A percentile compares a stretch with the other conserved stretches of the same genome.
Conservation (phyloP, 2,113 vertebrate species). For the Parus major region DNA sequence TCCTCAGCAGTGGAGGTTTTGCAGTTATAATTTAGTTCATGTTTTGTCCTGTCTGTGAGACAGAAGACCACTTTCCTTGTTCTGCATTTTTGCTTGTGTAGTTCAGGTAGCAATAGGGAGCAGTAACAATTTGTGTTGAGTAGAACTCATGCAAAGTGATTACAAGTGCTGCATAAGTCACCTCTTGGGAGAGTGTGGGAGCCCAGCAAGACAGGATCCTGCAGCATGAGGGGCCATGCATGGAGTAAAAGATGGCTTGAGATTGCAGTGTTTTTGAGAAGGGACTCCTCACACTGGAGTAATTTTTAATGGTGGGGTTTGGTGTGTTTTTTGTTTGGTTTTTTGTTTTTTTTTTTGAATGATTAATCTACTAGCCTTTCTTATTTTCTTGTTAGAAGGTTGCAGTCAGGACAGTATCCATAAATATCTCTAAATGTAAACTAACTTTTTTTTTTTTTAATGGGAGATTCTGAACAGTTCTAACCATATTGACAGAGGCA, state of each 20-base stretch:
- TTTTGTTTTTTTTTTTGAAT: neutral
- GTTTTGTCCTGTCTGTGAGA: neutral
- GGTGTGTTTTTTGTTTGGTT: neutral
- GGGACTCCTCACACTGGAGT: too few relatives aligned
- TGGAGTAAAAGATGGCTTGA: too few relatives aligned
- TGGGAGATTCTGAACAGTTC: neutral
- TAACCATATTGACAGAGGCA: neutral
- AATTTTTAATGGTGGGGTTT: neutral
- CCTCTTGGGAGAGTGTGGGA: neutral
- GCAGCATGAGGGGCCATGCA: rapidly evolving
- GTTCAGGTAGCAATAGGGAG: neutral
- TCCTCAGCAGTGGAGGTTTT: neutral
- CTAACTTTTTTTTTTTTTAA: neutral
- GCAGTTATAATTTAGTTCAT: neutral
- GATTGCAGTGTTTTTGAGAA: neutral
- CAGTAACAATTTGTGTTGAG: neutral
- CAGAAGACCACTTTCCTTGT: neutral
- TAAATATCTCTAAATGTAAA: neutral
- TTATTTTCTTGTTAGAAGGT: neutral
- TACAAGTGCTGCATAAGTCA: rapidly evolving
- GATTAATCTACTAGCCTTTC: neutral
- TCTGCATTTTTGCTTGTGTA: neutral
- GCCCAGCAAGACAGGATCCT: neutral
- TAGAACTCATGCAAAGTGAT: neutral
- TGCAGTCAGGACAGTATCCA: neutral